These are phyloP conservation scores for Fundulus diaphanus DNA, from an alignment of 2,797 vertebrate species.

Conservation along the genomic window DNA sequence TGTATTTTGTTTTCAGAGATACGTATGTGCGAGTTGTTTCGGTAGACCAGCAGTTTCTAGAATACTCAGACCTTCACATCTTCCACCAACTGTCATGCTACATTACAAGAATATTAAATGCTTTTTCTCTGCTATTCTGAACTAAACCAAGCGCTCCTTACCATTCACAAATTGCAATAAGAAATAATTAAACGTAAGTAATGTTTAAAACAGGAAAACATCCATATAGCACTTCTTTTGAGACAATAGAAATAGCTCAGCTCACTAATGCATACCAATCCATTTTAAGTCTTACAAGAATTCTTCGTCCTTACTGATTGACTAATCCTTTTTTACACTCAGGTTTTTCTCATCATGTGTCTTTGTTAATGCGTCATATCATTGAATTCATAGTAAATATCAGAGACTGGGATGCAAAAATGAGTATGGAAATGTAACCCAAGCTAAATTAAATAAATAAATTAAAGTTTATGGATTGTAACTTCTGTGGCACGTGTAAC, in stretches of 20 bases:
- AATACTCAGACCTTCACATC: neutral
- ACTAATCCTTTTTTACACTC: slow-evolving; percentile 4
- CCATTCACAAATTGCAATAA: neutral
- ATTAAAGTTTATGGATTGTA: slow-evolving; percentile 40
- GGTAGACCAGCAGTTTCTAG: neutral
- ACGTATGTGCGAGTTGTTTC: neutral
- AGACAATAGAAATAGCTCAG: slow-evolving; percentile 11
- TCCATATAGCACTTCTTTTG: slow-evolving; percentile 20
- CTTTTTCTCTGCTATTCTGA: neutral
- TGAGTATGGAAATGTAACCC: slow-evolving; percentile 22
- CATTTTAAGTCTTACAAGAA: slow-evolving; percentile 42
- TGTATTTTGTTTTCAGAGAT: neutral
- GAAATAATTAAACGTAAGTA: neutral
- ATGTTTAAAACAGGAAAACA: neutral
- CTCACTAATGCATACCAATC: slow-evolving; percentile 20
- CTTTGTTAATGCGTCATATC: slow-evolving; percentile 9
- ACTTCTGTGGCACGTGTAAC: slow-evolving; percentile 41
- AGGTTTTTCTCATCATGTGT: slow-evolving; percentile 22
- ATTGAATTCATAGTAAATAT: slow-evolving; percentile 19
- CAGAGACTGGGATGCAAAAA: slow-evolving; percentile 12
- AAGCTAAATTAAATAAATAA: slow-evolving; percentile 33
- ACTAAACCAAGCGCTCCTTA: neutral
- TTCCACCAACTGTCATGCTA: neutral
- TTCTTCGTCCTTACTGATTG: slow-evolving; percentile 22
- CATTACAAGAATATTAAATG: neutral